Conservation (phyloP, 1,140 invertebrate species). For the Mizuhopecten yessoensis region DNA sequence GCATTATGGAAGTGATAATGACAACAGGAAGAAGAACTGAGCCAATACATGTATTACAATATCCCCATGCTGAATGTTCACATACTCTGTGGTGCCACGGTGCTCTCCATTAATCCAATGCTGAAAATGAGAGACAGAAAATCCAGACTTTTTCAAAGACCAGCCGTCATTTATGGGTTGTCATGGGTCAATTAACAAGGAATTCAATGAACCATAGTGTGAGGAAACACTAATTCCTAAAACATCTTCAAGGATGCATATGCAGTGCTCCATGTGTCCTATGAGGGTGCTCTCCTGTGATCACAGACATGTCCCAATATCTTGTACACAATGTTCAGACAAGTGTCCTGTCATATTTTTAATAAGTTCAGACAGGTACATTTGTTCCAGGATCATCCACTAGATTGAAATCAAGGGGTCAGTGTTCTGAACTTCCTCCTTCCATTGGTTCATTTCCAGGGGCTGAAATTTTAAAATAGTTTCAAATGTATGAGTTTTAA, state of each 20-base stretch:
- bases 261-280: too few relatives aligned
- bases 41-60: background rate
- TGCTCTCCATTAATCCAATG: background rate
- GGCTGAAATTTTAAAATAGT: background rate
- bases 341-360: background rate
- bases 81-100: background rate
- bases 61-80: background rate
- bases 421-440: conserved; percentile 12
- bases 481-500: too few relatives aligned
- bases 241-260: too few relatives aligned
- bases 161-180: too few relatives aligned
- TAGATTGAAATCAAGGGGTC: background rate
- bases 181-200: too few relatives aligned
- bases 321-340: background rate
- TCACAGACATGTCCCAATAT: background rate
- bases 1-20: too few relatives aligned
- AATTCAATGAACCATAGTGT: too few relatives aligned
- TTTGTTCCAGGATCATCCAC: background rate
- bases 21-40: background rate
- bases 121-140: background rate
- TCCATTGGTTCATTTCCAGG: background rate
- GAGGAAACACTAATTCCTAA: too few relatives aligned
- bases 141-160: background rate
- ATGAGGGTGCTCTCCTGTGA: background rate
- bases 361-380: background rate